Base-by-base conservation (phyloP, 2,888 invertebrate species). In the Seira musarum region DNA sequence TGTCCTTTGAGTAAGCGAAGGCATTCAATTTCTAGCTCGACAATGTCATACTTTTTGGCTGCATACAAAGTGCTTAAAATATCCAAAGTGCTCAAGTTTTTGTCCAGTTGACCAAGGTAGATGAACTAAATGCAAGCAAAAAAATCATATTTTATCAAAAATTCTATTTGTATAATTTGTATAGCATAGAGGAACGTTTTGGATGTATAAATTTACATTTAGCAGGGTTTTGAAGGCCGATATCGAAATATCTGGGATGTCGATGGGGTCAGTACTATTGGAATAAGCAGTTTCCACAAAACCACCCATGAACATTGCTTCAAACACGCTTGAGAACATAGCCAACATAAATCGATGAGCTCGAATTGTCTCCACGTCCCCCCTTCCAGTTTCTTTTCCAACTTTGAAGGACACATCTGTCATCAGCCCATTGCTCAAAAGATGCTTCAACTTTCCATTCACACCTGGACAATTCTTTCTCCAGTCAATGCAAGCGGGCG, bases 261-360 rank as follows among this genome's bases (percentile, higher is more conserved):
- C 60, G 57, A 83, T 82, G 2, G 79, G 49, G n/a, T 83, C 85
- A 22, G 69, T 70, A 17, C 69, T 66, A n/a, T 57, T 19, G 1
- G 82, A 75, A 5, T 15, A 15, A 0, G 35, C 15, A 24, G 60
- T 81, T 57, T 81, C 71, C 15, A 60, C 61, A 22, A 84, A 81
- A 13, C 68, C 66, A 1, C 84, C 85, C 17, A 73, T 65, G 53
- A 85, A 83, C 82, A 85, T 83, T 10, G 79, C 78, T 72, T 85
- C 85, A 78, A 85, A 85, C 8, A 85, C 85, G 24, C 73, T 73
- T 0, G 85, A 85, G 60, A 69, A 75, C 69, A 83, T 82, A 10
- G 80, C 71, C 60, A 85, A 49, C 64, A 85, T 76, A 17, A 84
- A 71, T 40, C 75, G 80, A 30, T 85, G 85, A n/a, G 80, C 84